Evolutionary conservation across 2,888 invertebrate genomes (phyloP).

Genomic region (Drosophila leonis): DNA sequence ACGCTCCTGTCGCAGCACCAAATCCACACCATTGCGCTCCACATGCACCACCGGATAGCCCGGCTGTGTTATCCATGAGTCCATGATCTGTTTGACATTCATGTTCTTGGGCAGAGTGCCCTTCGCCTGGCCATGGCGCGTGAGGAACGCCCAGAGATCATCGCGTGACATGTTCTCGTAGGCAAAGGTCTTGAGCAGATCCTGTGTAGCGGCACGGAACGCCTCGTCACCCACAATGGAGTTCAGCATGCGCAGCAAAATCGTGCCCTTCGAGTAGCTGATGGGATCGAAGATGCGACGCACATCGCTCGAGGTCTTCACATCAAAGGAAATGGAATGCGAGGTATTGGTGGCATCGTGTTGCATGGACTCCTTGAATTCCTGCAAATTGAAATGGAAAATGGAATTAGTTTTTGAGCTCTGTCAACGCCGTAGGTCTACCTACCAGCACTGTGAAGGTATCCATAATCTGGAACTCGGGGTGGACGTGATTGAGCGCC

Average conservation of each 20-base stretch:
- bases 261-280: conserved; percentile 91
- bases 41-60: conserved; percentile 89
- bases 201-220: conserved; percentile 87
- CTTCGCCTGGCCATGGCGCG: conserved; percentile 86
- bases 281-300: conserved; percentile 90
- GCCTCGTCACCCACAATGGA: conserved; percentile 89
- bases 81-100: conserved; percentile 88
- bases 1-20: conserved; percentile 82
- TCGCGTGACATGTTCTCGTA: conserved; percentile 88
- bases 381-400: conserved; percentile 59
- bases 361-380: conserved; percentile 87
- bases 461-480: conserved; percentile 87
- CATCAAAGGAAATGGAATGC: conserved; percentile 89
- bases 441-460: conserved; percentile 86
- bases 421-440: fast-evolving
- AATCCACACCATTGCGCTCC: conserved; percentile 83
- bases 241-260: conserved; percentile 90
- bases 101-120: conserved; percentile 84
- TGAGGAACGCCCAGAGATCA: conserved; percentile 90
- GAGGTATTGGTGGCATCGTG: conserved; percentile 88
- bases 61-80: conserved; percentile 89
- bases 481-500: conserved; percentile 86
- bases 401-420: not conserved
- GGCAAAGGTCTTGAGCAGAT: conserved; percentile 86
- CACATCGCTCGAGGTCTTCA: conserved; percentile 88